Percentiles rank a stretch among this genome's conserved stretches.
These are phyloP conservation scores for Potamarius usumacintae DNA, from an alignment of 2,113 vertebrate species.

Conservation along the genomic window DNA sequence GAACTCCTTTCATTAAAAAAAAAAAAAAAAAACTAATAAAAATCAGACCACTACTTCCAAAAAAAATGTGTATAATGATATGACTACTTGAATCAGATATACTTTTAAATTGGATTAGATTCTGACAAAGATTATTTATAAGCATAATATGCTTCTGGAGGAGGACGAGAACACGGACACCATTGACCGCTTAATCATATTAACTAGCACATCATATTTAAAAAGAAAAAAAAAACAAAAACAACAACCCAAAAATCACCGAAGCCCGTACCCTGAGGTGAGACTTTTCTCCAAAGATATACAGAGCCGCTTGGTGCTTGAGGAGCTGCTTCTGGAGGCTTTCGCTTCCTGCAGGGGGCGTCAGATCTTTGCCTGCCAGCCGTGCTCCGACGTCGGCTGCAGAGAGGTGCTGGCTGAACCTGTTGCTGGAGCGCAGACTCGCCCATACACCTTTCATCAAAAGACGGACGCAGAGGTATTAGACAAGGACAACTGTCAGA, in stretches of 20 bases:
- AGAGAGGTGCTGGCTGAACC: constrained; percentile 78
- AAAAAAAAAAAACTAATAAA: too few species aligned
- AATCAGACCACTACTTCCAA: neutral
- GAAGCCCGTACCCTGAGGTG: constrained; percentile 82
- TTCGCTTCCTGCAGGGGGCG: constrained; percentile 79
- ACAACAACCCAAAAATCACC: neutral
- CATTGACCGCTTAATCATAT: neutral
- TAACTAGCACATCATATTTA: too few species aligned
- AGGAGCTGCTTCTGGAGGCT: constrained; percentile 87
- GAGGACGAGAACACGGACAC: neutral
- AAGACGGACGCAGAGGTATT: neutral
- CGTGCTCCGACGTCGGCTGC: constrained; percentile 81
- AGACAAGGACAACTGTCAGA: neutral
- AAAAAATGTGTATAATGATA: too few species aligned
- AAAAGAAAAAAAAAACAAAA: too few species aligned
- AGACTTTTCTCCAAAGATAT: constrained; percentile 96
- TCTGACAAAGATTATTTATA: too few species aligned
- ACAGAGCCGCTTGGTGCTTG: constrained; percentile 91
- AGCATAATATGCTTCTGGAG: too few species aligned
- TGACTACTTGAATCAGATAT: neutral
- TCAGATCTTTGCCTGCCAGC: constrained; percentile 84
- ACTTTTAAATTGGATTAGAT: too few species aligned
- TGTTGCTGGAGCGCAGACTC: constrained; percentile 91
- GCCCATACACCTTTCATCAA: constrained; percentile 87
- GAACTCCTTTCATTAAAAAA: too few species aligned